phyloP scores from a whole-genome alignment of 2,797 vertebrate genomes.

The Molossus alvarezi region DNA sequence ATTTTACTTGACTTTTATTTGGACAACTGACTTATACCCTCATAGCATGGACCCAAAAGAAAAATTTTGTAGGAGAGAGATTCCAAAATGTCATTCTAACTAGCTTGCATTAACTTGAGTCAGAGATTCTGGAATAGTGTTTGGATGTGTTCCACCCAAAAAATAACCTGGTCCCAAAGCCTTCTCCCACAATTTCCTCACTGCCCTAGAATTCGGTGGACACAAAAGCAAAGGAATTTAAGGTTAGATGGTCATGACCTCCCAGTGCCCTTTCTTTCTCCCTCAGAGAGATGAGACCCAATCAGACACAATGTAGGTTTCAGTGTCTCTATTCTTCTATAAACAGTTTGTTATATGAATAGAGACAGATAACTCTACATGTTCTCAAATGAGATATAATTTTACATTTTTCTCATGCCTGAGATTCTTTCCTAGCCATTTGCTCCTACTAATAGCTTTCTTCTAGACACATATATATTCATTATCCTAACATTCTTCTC shows the following conservation, averaged over 20 bases:
- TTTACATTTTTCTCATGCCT: constrained; percentile 81
- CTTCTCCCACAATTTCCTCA: neutral
- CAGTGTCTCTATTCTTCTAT: constrained; percentile 55
- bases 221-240: constrained; percentile 36
- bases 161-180: neutral
- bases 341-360: constrained; percentile 70
- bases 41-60: neutral
- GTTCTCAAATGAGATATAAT: constrained; percentile 71
- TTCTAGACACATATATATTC: neutral
- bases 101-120: neutral
- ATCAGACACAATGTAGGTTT: constrained; percentile 2
- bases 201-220: neutral
- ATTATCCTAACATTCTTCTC: neutral
- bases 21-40: neutral
- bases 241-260: constrained; percentile 60
- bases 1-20: constrained; percentile 24
- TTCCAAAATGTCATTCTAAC: constrained; percentile 17
- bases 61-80: constrained; percentile 46
- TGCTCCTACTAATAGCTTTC: constrained; percentile 58
- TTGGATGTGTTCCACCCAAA: neutral
- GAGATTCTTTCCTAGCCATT: constrained; percentile 66
- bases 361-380: constrained; percentile 66
- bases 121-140: neutral
- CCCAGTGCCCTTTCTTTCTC: constrained; percentile 17
- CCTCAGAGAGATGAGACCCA: constrained; percentile 7